These are phyloP conservation scores for Sylvilagus floridanus DNA, from an alignment of 2,797 vertebrate genomes.

Conservation along the genomic window DNA sequence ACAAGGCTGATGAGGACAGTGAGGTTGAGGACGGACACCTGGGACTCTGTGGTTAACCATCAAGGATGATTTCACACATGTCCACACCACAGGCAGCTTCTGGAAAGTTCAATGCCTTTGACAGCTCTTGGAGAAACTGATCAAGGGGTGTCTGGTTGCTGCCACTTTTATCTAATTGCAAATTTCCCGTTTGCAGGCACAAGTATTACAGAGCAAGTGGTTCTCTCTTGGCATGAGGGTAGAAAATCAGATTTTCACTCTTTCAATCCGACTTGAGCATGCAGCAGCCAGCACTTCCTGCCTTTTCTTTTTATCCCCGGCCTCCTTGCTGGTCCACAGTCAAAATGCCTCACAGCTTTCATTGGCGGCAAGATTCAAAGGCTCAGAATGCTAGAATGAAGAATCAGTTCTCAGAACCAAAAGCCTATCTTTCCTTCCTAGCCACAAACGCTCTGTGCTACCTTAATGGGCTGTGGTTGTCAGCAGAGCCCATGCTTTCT, in stretches of 20 bases:
- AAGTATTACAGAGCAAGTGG: background rate
- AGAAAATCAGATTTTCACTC: background rate
- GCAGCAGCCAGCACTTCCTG: background rate
- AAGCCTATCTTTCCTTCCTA: background rate
- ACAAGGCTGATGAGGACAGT: background rate
- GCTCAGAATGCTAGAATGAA: background rate
- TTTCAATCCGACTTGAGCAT: background rate
- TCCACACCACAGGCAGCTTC: background rate
- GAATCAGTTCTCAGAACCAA: conserved; percentile 12
- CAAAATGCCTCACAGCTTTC: background rate
- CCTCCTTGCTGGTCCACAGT: background rate
- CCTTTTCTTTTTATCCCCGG: background rate
- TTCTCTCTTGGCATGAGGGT: background rate
- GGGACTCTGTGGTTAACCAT: background rate
- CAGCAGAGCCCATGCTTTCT: background rate
- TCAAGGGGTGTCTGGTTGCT: background rate
- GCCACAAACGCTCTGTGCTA: fast-evolving
- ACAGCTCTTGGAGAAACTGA: background rate
- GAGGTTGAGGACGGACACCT: too few relatives aligned
- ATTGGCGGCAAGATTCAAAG: conserved; percentile 37
- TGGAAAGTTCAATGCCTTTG: background rate
- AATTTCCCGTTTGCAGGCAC: background rate
- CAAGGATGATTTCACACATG: background rate
- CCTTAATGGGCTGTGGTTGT: background rate
- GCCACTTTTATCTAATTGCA: background rate